Conservation (phyloP, 2,888 invertebrate species). For the Cataglyphis rosenhaueri region DNA sequence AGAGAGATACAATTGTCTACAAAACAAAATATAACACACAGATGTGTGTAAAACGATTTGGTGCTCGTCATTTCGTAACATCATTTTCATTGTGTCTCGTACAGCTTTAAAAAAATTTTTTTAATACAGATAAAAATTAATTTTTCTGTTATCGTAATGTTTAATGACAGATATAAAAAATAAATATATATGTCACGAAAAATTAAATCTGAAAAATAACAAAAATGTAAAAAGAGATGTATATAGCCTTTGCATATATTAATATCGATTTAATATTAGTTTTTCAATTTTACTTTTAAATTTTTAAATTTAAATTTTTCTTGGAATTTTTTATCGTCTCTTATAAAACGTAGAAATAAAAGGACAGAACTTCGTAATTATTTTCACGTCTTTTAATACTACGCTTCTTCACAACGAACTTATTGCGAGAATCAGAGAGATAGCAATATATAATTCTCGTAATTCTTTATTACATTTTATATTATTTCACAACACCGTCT, state of each 20-base stretch:
- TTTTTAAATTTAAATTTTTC: not conserved
- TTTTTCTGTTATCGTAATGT: not conserved
- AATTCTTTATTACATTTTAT: conserved; percentile 61
- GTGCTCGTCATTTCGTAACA: not conserved
- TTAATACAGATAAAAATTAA: not conserved
- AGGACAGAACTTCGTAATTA: not conserved
- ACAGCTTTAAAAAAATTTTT: not conserved
- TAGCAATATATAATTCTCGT: conserved; percentile 6
- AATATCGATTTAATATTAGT: not conserved
- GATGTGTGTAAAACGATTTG: conserved; percentile 6
- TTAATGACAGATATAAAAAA: not conserved
- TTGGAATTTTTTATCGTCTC: not conserved
- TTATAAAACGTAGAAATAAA: not conserved
- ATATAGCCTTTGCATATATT: not conserved
- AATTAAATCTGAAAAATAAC: not conserved
- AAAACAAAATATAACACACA: not conserved
- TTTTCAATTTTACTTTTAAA: not conserved
- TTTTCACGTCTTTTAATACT: not conserved
- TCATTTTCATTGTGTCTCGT: not conserved
- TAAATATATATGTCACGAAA: not conserved
- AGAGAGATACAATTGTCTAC: conserved; percentile 18
- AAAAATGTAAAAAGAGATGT: not conserved
- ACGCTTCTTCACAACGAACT: not conserved
- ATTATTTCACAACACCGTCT: conserved; percentile 57
- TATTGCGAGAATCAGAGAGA: not conserved